These are phyloP conservation scores for Hippocampus kuda DNA, from an alignment of 2,797 vertebrate genomes.

Conservation along the genomic window DNA sequence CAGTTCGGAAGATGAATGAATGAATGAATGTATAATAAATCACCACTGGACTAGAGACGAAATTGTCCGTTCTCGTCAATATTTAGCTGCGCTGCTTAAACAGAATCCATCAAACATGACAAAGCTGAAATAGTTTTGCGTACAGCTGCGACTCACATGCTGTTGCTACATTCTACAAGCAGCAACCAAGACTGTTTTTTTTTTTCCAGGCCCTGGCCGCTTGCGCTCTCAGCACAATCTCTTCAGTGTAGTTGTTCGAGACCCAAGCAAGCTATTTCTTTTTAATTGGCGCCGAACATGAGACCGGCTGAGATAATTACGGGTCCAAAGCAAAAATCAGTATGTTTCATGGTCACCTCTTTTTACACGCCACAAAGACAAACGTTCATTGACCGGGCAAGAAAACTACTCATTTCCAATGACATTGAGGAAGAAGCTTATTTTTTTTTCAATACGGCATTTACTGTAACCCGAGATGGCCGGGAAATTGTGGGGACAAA, in stretches of 20 bases:
- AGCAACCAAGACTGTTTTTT: neutral
- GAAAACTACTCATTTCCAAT: neutral
- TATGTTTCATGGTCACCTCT: neutral
- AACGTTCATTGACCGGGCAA: no score
- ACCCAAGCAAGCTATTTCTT: neutral
- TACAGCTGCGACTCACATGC: neutral
- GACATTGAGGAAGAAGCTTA: neutral
- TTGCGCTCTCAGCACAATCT: neutral
- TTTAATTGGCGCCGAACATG: neutral
- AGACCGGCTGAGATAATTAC: neutral
- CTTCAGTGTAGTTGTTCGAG: neutral
- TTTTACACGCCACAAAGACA: neutral
- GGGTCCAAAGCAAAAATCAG: neutral
- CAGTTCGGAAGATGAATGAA: no score
- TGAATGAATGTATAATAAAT: no score
- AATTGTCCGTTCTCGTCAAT: neutral
- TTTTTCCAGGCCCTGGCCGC: neutral
- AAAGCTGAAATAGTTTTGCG: neutral
- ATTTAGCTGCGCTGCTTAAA: neutral
- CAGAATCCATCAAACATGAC: neutral
- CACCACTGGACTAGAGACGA: neutral
- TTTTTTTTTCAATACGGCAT: neutral
- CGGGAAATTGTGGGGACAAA: no score
- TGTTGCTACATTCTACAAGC: conserved; percentile 44
- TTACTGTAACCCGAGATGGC: neutral